Base-by-base conservation (phyloP, 2,797 vertebrate genomes). In the Periophthalmus magnuspinnatus region DNA sequence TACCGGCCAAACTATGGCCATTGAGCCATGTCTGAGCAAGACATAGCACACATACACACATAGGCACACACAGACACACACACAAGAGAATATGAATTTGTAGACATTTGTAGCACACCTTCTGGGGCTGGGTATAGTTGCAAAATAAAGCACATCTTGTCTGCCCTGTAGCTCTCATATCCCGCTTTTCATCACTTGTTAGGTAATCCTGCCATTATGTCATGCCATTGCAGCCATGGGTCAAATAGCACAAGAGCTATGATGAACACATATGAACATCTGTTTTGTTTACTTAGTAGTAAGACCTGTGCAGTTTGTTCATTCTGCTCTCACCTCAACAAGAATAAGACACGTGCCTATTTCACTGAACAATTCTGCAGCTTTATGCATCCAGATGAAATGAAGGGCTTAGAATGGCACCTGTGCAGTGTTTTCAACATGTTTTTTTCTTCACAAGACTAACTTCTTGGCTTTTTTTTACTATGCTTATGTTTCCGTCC, bases 371-470 rank as follows among this genome's bases (percentile, higher is more conserved):
- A 65, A 82, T 79, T 74, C 67, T 68, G 58, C 77, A 77, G 74
- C 75, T 68, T 52, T 73, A 57, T 80, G 74, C 89, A 88, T 91
- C 87, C 88, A 86, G 78, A 89, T 90, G 88, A 86, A 92, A 90
- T 91, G 90, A 91, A 89, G 91, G 89, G 90, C 89, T 91, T 63
- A 67, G 76, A 69, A 80, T 76, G 65, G 48, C 68, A 70, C 58
- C 57, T 67, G 62, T 78, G 32, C 62, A 7, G 47, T 59, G 64
- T 67, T 59, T 74, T 50, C 28, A 52, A 8, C 2, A 33, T 14
- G n/a, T 48, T 68, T 64, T 17, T 8, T 82, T 79, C 70, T 68
- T n/a, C 56, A 75, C 22, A 52, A 61, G 77, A 84, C 72, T 81
- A 86, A 85, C 74, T 19, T 56, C 63, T 80, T 47, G 21, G 36